Evolutionary conservation across 2,888 invertebrate species (phyloP), one percentile per base, ranked within the genome.

Genomic region (Lasius platythorax): DNA sequence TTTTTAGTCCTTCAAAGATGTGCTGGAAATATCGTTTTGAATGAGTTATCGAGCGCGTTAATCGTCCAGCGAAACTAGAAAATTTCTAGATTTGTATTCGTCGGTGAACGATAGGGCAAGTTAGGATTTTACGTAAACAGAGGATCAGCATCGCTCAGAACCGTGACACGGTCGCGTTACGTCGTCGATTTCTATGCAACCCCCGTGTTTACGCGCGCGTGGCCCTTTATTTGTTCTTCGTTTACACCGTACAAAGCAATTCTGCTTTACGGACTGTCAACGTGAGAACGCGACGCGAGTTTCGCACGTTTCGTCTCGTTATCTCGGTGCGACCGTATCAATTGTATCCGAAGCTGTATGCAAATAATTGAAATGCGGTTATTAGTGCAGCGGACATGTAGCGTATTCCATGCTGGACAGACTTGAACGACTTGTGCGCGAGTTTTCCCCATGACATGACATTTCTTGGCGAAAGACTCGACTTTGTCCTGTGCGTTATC

Each of bases 81-180:
- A 40, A 74, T 64, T 43, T 64, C 53, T 18, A 37, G 15, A 46
- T 37, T 18, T 30, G 67, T n/a, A 30, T 67, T 50, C n/a, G 18
- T 23, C 4, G 63, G 2, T 8, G 40, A 53, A 50, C 40, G 56
- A 37, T 50, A 50, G 63, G 68, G 15, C 15, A 28, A 68, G 50
- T 53, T 76, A 56, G 70, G 72, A 76, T 58, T 76, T 83, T 83
- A 30, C 56, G 70, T 37, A 83, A 85, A 85, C 66, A 76, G 37
- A 46, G 85, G 83, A 83, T 85, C 50, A 78, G 56, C 53, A 56
- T 75, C 83, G 67, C 37, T 84, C 75, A 67, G 64, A 37, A 61
- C 0, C 9, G 50, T 46, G 76, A 67, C 83, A 56, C 33, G 5
- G 66, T 8, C 2, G n/a, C n/a, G 50, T 53, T 53, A 43, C 68